Percentiles rank a stretch among this genome's conserved stretches.
Evolutionary conservation across 1,140 invertebrate species (phyloP).

Genomic region (Antheraea pernyi): DNA sequence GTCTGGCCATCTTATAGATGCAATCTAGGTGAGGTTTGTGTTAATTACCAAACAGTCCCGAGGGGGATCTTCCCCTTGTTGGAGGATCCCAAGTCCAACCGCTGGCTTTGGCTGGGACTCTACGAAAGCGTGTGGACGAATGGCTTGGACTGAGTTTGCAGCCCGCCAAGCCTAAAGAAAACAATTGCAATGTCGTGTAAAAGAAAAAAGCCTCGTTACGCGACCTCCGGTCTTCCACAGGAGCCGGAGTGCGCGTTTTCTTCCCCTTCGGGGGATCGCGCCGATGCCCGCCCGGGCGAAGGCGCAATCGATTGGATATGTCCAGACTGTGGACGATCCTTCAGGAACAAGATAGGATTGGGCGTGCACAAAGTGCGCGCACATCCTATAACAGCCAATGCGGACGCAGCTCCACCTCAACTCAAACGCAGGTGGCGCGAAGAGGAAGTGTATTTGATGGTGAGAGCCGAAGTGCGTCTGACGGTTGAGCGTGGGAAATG

Average conservation of each 20-base stretch:
- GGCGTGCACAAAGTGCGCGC: not conserved
- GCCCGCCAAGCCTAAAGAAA: no score
- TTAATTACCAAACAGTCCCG: not conserved
- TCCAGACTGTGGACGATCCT: not conserved
- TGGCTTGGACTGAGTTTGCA: no score
- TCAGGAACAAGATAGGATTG: not conserved
- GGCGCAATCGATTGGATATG: not conserved
- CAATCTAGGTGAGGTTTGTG: not conserved
- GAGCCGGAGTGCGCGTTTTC: no score
- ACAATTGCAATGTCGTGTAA: not conserved
- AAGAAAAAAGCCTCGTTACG: not conserved
- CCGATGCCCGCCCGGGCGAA: not conserved
- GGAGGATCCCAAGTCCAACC: constrained; percentile 13
- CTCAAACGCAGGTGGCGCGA: no score
- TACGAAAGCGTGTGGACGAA: no score
- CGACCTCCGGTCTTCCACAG: not conserved
- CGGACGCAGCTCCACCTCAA: no score
- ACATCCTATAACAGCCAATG: not conserved
- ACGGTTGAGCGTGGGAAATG: not conserved
- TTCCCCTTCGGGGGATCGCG: not conserved
- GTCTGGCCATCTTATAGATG: not conserved
- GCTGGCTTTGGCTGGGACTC: no score
- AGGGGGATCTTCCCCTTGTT: no score
- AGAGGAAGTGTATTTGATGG: not conserved
- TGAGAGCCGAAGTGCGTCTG: not conserved